Evolutionary conservation across 2,113 vertebrate genomes (phyloP).

Genomic region (Silurus glanis): DNA sequence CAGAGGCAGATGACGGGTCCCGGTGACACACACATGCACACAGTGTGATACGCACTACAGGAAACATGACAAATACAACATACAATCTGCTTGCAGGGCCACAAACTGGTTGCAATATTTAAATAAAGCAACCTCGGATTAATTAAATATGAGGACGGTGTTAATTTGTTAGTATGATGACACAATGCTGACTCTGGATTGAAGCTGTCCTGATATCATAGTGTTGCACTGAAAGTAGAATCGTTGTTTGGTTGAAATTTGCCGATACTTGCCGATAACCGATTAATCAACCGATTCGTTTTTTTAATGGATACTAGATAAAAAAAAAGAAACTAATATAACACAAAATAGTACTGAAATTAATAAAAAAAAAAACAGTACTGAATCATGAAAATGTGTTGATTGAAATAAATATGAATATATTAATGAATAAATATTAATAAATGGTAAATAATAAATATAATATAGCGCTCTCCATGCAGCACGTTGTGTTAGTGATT

Average conservation of each 20-base stretch:
- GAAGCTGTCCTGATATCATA: not conserved
- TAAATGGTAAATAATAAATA: too few species aligned
- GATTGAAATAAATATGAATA: too few species aligned
- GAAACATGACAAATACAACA: conserved; percentile 10
- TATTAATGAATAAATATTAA: too few species aligned
- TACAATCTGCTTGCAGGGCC: not conserved
- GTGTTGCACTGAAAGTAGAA: not conserved
- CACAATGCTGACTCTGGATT: not conserved
- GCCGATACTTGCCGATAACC: too few species aligned
- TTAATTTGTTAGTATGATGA: not conserved
- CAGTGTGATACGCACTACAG: not conserved
- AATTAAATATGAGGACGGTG: not conserved
- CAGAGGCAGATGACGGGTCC: conserved; percentile 23
- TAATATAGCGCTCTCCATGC: too few species aligned
- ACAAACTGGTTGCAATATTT: not conserved
- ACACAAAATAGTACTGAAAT: too few species aligned
- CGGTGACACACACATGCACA: conserved; percentile 4
- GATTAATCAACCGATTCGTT: too few species aligned
- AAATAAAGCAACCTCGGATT: not conserved
- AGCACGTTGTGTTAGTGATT: too few species aligned
- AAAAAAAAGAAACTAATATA: too few species aligned
- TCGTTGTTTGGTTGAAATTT: not conserved
- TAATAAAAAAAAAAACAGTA: too few species aligned
- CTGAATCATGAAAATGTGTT: too few species aligned
- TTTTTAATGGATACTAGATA: too few species aligned